Base-by-base conservation (phyloP, 2,888 invertebrate genomes). In the Ophion ellenae region DNA sequence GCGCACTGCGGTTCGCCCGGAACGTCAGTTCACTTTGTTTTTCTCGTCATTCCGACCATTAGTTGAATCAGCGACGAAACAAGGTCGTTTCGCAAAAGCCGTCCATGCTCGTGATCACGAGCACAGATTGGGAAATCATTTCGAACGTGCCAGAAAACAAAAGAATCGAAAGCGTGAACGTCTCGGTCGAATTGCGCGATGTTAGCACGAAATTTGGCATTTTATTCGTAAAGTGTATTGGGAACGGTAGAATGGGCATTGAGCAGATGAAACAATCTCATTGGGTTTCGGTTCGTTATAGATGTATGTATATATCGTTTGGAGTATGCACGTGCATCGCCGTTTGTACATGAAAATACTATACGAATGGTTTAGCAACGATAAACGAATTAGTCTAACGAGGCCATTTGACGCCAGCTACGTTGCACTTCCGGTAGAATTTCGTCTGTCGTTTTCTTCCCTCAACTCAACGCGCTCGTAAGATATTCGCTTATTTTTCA, bases 21-120 rank as follows among this genome's bases (percentile, higher is more conserved):
- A 24, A 59, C 82, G 75, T 82, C 70, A 75, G 75, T 77, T 71
- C 66, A 63, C 74, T 71, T 75, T 40, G 9, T 64, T 80, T 81
- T 73, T 80, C 73, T 71, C 17, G 9, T 64, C n/a, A 61, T 63
- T 81, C 61, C 2, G 28, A 24, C 7, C 45, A 36, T 53, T 7
- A 24, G 17, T 28, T 59, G 64, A 67, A 71, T 36, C 57, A 11
- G 76, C 53, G 40, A 75, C 17, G 24, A 3, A 57, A 45, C 36
- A 53, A 61, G 36, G 61, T 63, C 67, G 67, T 74, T n/a, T 20
- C 64, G 59, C 59, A 45, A 32, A 59, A 61, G 75, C 57, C 20
- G 73, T 80, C 77, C 73, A 45, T 79, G 53, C 57, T 82, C 66
- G 61, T 28, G 59, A 57, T 24, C 17, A 66, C 59, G 45, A 20